Evolutionary conservation across 2,113 vertebrate species (phyloP).

Genomic region (Rhodinocichla rosea): DNA sequence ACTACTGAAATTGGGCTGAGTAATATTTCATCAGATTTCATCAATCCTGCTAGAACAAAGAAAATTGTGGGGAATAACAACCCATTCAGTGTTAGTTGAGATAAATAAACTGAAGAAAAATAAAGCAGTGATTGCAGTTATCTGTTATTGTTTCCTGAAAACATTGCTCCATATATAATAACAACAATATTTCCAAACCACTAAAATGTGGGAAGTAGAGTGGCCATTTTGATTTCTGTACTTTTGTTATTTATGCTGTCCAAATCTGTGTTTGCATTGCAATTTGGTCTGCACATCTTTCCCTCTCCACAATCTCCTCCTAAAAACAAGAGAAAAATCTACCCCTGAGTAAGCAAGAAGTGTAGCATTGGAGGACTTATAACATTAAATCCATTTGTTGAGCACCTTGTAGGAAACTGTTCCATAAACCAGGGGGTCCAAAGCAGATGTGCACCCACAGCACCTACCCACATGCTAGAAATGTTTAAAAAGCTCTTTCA

Average conservation of each 20-base stretch:
- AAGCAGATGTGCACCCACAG: background rate
- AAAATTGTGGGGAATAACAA: background rate
- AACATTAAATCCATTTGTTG: background rate
- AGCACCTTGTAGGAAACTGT: background rate
- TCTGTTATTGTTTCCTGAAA: background rate
- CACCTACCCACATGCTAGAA: background rate
- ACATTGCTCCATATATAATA: background rate
- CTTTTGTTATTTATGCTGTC: background rate
- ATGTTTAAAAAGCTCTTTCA: background rate
- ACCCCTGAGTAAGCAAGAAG: background rate
- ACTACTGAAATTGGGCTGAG: background rate
- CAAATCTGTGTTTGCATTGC: background rate
- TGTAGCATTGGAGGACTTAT: background rate
- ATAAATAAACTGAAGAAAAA: background rate
- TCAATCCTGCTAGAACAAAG: background rate
- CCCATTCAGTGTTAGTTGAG: background rate
- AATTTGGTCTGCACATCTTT: background rate
- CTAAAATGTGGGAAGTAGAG: background rate
- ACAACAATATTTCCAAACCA: background rate
- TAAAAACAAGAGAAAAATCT: background rate
- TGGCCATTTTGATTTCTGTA: background rate
- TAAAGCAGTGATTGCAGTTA: background rate
- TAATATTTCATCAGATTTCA: conserved; percentile 41
- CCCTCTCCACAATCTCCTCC: background rate
- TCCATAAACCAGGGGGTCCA: background rate